Percentiles rank a stretch among this genome's conserved stretches.
Evolutionary conservation across 2,888 invertebrate genomes (phyloP).

Genomic region (Drosophila mettleri): DNA sequence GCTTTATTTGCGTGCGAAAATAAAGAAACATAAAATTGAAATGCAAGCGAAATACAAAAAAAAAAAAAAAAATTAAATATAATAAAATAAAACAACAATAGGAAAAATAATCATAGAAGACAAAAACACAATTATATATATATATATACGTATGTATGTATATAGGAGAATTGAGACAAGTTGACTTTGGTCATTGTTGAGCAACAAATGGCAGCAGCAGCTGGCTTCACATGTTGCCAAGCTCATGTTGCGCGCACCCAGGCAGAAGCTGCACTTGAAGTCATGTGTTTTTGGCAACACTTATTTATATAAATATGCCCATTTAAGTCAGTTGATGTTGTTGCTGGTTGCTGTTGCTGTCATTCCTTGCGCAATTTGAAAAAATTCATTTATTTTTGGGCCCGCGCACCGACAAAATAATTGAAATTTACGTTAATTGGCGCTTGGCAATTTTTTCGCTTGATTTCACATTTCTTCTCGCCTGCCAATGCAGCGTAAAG

Average conservation of each 20-base stretch:
- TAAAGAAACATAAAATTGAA: slow-evolving; percentile 61
- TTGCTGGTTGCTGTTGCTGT: slow-evolving; percentile 7
- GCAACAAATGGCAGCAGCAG: slow-evolving; percentile 1
- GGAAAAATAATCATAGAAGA: slow-evolving; percentile 43
- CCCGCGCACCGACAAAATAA: slow-evolving; percentile 20
- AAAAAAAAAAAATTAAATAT: not conserved
- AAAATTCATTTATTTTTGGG: slow-evolving; percentile 33
- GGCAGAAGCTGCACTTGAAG: slow-evolving; percentile 7
- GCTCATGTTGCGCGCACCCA: not conserved
- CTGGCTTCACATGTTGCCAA: not conserved
- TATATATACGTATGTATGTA: not conserved
- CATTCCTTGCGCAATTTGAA: slow-evolving; percentile 35
- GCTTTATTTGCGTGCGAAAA: slow-evolving; percentile 80
- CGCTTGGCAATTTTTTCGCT: slow-evolving; percentile 54
- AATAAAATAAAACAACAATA: slow-evolving; percentile 24
- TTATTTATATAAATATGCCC: not conserved
- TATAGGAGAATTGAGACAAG: slow-evolving; percentile 16
- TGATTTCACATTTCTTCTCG: slow-evolving; percentile 42
- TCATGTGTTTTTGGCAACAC: not conserved
- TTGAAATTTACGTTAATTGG: slow-evolving; percentile 62
- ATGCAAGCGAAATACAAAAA: slow-evolving; percentile 43
- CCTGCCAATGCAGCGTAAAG: slow-evolving; percentile 41
- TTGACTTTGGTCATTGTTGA: slow-evolving; percentile 8
- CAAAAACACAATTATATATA: slow-evolving; percentile 46
- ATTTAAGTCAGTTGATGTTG: slow-evolving; percentile 31